Conservation (phyloP, 2,797 vertebrate genomes). For the Gymnoscopelus braueri region DNA sequence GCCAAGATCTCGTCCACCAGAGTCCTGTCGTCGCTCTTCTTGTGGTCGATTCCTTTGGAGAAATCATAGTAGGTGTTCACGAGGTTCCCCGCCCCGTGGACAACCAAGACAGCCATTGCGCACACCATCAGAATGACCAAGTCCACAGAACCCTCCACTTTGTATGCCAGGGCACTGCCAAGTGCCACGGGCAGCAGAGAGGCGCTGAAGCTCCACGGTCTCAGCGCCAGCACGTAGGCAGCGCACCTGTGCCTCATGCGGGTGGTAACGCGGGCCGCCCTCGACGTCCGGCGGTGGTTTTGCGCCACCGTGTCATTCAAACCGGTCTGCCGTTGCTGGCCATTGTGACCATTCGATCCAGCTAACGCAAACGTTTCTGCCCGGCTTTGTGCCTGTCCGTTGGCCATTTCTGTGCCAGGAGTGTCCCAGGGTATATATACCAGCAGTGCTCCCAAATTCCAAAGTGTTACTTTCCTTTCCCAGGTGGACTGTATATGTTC, state of each 20-base stretch:
- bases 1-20: conserved; percentile 95
- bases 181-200: conserved; percentile 95
- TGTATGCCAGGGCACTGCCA: conserved; percentile 93
- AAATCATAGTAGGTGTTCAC: conserved; percentile 99
- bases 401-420: conserved; percentile 70
- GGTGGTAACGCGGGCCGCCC: conserved; percentile 65
- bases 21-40: conserved; percentile 98
- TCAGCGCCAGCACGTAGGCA: conserved; percentile 91
- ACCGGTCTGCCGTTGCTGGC: conserved; percentile 63
- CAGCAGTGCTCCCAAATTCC: conserved; percentile 42
- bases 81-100: conserved; percentile 95
- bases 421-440: conserved; percentile 1
- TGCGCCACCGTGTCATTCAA: conserved; percentile 28
- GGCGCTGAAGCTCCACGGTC: conserved; percentile 97
- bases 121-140: conserved; percentile 89
- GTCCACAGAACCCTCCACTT: conserved; percentile 88
- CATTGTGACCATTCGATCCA: conserved; percentile 74
- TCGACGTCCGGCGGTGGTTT: conserved; percentile 48
- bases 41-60: conserved; percentile 98
- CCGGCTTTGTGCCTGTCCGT: conserved; percentile 66
- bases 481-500: conserved; percentile 23
- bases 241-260: conserved; percentile 89
- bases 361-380: conserved; percentile 73
- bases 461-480: conserved; percentile 46
- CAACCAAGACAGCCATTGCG: conserved; percentile 90